These are phyloP conservation scores for Ligdia adustata DNA, from an alignment of 2,888 invertebrate genomes.

Conservation along the genomic window DNA sequence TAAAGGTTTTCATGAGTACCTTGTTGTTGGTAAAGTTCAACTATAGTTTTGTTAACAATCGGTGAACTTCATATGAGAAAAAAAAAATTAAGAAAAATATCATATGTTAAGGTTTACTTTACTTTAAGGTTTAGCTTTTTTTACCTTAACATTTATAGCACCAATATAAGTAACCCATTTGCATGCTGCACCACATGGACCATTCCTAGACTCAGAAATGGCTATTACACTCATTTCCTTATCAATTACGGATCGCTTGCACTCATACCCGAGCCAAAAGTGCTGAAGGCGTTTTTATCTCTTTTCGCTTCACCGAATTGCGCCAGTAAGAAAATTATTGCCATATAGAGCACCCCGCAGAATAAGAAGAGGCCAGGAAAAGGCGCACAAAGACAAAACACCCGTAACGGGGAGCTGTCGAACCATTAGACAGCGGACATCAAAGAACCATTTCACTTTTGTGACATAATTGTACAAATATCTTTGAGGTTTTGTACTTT, in stretches of 20 bases:
- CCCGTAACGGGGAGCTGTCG: slow-evolving; percentile 52
- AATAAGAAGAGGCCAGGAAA: slow-evolving; percentile 58
- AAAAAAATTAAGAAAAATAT: too few species aligned
- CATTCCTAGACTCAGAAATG: slow-evolving; percentile 12
- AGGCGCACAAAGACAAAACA: slow-evolving; percentile 61
- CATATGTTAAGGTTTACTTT: too few species aligned
- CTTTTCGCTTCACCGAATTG: slow-evolving; percentile 68
- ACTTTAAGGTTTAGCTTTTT: too few species aligned
- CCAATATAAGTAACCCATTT: neutral
- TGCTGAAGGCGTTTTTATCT: slow-evolving; percentile 73
- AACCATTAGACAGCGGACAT: slow-evolving; percentile 45
- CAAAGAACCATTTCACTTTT: slow-evolving; percentile 31
- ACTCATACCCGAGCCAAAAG: slow-evolving; percentile 57
- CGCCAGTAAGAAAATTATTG: slow-evolving; percentile 70
- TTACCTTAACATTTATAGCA: too few species aligned
- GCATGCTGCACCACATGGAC: slow-evolving; percentile 2
- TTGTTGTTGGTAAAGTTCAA: too few species aligned
- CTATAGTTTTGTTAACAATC: too few species aligned
- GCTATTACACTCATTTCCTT: slow-evolving; percentile 18
- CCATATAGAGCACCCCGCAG: slow-evolving; percentile 61
- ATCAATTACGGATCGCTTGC: slow-evolving; percentile 25
- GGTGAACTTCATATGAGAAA: too few species aligned
- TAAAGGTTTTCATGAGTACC: too few species aligned
- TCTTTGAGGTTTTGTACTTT: slow-evolving; percentile 27
- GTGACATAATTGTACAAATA: slow-evolving; percentile 38